Conservation (phyloP, 2,113 vertebrate species). For the Perognathus longimembris region DNA sequence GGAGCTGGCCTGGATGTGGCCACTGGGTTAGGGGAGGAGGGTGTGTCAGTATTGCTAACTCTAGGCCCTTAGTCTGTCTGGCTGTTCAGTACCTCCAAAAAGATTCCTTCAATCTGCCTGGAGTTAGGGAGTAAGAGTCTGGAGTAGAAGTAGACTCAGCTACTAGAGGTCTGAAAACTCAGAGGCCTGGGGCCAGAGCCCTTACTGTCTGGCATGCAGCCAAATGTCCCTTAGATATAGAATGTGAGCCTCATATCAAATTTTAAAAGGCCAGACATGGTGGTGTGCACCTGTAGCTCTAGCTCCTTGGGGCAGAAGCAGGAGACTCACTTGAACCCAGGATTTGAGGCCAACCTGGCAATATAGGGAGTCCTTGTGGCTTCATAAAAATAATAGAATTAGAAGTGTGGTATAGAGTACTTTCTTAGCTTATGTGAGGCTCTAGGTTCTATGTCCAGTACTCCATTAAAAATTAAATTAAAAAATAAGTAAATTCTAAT, state of each 20-base stretch:
- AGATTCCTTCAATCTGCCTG: neutral
- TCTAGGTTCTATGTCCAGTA: neutral
- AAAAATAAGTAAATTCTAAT: neutral
- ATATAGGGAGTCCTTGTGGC: neutral
- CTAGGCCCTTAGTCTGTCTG: neutral
- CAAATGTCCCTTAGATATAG: neutral
- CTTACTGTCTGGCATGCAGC: neutral
- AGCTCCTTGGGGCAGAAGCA: neutral
- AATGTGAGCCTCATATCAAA: neutral
- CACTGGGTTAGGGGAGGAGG: neutral
- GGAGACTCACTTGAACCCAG: neutral
- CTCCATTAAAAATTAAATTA: neutral
- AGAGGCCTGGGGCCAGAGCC: rapidly evolving
- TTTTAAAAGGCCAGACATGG: neutral
- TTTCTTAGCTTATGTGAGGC: neutral
- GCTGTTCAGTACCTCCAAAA: constrained; percentile 7
- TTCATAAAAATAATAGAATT: neutral
- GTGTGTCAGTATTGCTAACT: neutral
- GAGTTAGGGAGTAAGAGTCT: neutral
- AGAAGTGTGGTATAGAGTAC: neutral
- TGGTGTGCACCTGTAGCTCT: no score
- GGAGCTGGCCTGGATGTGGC: neutral
- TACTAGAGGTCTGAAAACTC: neutral
- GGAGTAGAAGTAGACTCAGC: neutral
- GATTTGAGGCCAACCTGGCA: neutral